phyloP scores from a whole-genome alignment of 2,113 vertebrate genomes.

The Marcusenius ussheri region DNA sequence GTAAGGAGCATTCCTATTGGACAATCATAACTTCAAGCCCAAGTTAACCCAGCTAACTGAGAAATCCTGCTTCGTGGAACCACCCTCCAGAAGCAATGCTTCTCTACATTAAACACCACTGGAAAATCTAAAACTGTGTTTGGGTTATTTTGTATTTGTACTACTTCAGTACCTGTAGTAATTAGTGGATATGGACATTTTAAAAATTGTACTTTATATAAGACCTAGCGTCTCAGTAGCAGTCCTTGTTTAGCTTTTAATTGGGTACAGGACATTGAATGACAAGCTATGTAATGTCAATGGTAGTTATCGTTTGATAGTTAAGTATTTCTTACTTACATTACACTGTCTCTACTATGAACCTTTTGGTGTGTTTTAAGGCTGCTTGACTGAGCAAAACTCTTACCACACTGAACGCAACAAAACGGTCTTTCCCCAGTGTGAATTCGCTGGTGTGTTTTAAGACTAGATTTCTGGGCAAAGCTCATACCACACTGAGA shows the following conservation, averaged over 20 bases:
- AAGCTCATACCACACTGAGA: constrained; percentile 15
- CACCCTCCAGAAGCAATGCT: background rate
- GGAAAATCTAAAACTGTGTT: background rate
- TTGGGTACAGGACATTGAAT: background rate
- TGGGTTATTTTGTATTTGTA: background rate
- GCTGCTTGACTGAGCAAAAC: constrained; percentile 20
- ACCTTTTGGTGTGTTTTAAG: constrained; percentile 20
- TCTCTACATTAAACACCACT: background rate
- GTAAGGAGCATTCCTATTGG: background rate
- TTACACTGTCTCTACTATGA: constrained; percentile 8
- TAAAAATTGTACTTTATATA: background rate
- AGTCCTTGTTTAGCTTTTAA: background rate
- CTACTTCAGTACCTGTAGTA: background rate
- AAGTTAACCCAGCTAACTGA: background rate
- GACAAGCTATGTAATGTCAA: background rate
- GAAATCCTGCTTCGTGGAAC: background rate
- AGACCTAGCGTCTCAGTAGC: background rate
- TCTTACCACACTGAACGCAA: constrained; percentile 12
- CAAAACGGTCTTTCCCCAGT: constrained; percentile 12
- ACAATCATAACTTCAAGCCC: background rate
- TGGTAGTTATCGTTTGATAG: background rate
- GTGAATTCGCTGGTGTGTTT: constrained; percentile 20
- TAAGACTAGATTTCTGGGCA: constrained; percentile 14
- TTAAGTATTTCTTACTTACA: background rate
- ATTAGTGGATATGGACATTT: background rate